These are phyloP conservation scores for Caenorhabditis japonica DNA, from an alignment of 2,888 invertebrate genomes.

Conservation along the genomic window DNA sequence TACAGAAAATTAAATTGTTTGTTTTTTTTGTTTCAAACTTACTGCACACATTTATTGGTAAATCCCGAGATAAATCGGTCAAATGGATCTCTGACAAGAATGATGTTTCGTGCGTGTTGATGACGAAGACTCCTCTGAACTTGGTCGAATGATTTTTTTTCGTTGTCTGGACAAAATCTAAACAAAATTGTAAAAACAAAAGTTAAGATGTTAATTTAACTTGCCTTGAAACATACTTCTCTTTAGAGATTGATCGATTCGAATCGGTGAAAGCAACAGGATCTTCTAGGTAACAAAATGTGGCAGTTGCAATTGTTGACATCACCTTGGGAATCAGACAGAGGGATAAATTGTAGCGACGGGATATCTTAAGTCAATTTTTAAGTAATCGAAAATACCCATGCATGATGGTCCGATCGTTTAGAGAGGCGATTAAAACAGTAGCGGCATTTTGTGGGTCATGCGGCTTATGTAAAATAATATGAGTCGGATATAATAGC, in stretches of 20 bases:
- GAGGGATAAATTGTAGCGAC: background rate
- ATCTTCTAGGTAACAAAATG: constrained; percentile 1
- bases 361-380: too few species aligned
- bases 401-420: too few species aligned
- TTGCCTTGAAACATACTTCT: background rate
- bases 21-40: background rate
- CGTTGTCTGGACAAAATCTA: background rate
- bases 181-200: too few species aligned
- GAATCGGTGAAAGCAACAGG: background rate
- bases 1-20: too few species aligned
- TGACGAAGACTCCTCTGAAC: background rate
- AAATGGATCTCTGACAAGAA: background rate
- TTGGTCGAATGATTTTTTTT: background rate
- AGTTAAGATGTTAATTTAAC: too few species aligned
- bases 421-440: too few species aligned
- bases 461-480: too few species aligned
- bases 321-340: constrained; percentile 11
- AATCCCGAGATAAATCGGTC: constrained; percentile 13
- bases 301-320: constrained; percentile 1
- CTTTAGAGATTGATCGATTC: background rate
- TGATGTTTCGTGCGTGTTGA: background rate
- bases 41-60: constrained; percentile 3
- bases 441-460: too few species aligned
- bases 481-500: too few species aligned
- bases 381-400: too few species aligned